Percentiles rank a stretch among this genome's conserved stretches.
Conservation (phyloP, 2,113 vertebrate species). For the Riparia riparia region DNA sequence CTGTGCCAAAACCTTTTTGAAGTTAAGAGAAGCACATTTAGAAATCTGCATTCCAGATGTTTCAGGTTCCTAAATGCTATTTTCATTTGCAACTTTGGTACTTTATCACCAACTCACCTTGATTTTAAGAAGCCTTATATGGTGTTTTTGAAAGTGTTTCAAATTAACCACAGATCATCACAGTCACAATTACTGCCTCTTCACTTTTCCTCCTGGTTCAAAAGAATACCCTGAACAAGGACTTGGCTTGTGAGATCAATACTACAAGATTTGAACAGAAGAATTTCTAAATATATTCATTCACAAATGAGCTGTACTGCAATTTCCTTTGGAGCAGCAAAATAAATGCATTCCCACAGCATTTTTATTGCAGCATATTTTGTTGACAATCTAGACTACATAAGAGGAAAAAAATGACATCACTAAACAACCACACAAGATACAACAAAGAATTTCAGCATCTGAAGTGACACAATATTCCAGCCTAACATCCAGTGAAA, state of each 20-base stretch:
- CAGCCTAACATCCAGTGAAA: not conserved
- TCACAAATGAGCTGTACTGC: not conserved
- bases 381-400: not conserved
- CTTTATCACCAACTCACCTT: not conserved
- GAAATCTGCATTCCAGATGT: not conserved
- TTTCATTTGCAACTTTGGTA: not conserved
- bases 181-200: not conserved
- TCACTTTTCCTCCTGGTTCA: not conserved
- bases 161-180: not conserved
- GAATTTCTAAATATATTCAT: not conserved
- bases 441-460: not conserved
- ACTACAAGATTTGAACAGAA: not conserved
- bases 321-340: not conserved
- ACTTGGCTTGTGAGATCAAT: not conserved
- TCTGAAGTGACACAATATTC: not conserved
- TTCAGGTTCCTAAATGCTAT: not conserved
- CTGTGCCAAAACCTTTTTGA: not conserved
- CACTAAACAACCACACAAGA: not conserved
- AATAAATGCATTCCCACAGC: not conserved
- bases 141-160: not conserved
- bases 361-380: not conserved
- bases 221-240: not conserved
- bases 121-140: not conserved
- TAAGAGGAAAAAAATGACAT: not conserved
- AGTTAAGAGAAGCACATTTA: not conserved